A percentile compares a stretch with the other conserved stretches of the same genome.
phyloP scores from a whole-genome alignment of 1,140 invertebrate genomes.

The Leguminivora glycinivorella region DNA sequence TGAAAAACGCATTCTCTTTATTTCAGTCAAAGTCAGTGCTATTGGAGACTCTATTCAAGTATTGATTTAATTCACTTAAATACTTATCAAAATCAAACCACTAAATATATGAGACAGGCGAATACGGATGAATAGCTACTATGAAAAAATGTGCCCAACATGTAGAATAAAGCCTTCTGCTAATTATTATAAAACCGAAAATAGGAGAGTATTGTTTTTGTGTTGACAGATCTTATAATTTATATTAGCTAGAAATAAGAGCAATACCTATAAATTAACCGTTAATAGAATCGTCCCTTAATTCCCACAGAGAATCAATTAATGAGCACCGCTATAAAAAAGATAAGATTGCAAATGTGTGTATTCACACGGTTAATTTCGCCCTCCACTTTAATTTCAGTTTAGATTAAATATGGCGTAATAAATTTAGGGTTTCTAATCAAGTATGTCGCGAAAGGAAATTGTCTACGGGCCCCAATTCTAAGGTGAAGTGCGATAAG shows the following conservation, averaged over 20 bases:
- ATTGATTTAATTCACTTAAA: too few species aligned
- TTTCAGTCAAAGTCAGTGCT: too few species aligned
- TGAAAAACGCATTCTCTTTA: too few species aligned
- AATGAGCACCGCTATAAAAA: slow-evolving; percentile 50
- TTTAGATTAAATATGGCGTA: slow-evolving; percentile 59
- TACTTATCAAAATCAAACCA: too few species aligned
- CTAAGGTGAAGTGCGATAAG: slow-evolving; percentile 22
- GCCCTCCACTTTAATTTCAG: slow-evolving; percentile 52
- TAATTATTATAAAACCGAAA: too few species aligned
- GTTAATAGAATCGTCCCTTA: background rate
- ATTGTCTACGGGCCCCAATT: slow-evolving; percentile 31
- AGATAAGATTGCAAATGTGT: slow-evolving; percentile 58
- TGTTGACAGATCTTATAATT: background rate
- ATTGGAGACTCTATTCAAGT: too few species aligned
- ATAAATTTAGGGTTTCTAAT: slow-evolving; percentile 50
- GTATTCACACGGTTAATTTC: slow-evolving; percentile 57
- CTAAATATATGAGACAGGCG: too few species aligned
- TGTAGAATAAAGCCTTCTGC: too few species aligned
- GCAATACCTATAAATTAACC: slow-evolving; percentile 17
- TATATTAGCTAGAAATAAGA: background rate
- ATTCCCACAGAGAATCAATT: slow-evolving; percentile 57
- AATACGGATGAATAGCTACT: too few species aligned
- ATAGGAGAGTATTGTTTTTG: too few species aligned
- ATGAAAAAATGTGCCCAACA: too few species aligned
- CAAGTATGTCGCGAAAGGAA: slow-evolving; percentile 43